Evolutionary conservation across 2,888 invertebrate genomes (phyloP), one percentile per base, ranked within the genome.

Genomic region (Dicyrtomina minuta): DNA sequence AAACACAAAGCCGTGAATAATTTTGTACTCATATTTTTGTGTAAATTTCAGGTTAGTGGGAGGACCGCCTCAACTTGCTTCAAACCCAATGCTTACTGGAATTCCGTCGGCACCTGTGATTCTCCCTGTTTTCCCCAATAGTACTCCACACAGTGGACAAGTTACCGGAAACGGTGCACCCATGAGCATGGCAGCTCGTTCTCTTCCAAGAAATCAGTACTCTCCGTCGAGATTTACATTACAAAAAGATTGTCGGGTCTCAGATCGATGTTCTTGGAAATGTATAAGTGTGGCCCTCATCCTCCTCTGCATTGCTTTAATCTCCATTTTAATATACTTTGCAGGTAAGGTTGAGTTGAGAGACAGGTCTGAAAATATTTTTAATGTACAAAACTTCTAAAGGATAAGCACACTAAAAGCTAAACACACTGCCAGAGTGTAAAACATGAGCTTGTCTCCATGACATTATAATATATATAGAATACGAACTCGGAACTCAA

Each of bases 251-350:
- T 93, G 92, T 85, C 92, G 91, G 83, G 78, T 78, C 68, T 78
- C 78, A 59, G 92, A 92, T 83, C 88, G 93, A 79, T 96, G 96
- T 87, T 92, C 94, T 82, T 96, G 96, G 96, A 93, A 94, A 85
- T 96, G 95, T 84, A 90, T 93, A 83, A 93, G 93, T 83, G 92
- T 96, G 83, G 89, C 91, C 80, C 90, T 96, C 84, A 93, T 96
- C 83, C 87, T 95, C 82, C 86, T 96, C 80, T 89, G 91, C 81
- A 91, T 95, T 81, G 90, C 91, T 80, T 87, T 96, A 81, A 90
- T 92, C 80, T 94, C 94, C 79, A 93, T 94, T 89, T 88, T 95
- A 83, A 92, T 93, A 80, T 96, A 95, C 85, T 93, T 96, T 85
- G 93, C 93, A 86, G 92, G 95, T 95, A 86, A 89, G 89, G 26